A percentile compares a stretch with the other conserved stretches of the same genome.
Conservation (phyloP, 2,797 vertebrate genomes). For the Rhynchonycteris naso region DNA sequence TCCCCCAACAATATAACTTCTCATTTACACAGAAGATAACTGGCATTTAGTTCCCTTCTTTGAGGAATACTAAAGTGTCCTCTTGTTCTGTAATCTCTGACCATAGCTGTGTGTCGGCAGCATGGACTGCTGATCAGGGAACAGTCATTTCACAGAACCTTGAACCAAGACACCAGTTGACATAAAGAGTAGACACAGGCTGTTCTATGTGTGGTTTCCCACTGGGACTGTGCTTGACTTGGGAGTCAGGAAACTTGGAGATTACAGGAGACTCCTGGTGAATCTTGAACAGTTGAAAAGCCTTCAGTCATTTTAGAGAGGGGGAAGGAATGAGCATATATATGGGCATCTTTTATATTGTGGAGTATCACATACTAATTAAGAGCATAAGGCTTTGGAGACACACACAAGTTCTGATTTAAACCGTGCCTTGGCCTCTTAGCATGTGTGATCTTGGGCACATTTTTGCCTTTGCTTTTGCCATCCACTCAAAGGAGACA, state of each 20-base stretch:
- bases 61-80: neutral
- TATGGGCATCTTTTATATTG: neutral
- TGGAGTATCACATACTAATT: neutral
- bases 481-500: neutral
- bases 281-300: neutral
- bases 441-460: neutral
- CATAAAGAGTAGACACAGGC: neutral
- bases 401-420: neutral
- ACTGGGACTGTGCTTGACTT: neutral
- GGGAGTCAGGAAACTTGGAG: neutral
- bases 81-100: neutral
- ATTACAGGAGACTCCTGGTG: neutral
- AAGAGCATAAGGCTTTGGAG: neutral
- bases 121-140: neutral
- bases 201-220: neutral
- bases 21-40: neutral
- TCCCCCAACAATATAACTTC: fast-evolving
- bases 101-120: neutral
- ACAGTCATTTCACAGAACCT: neutral
- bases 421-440: neutral
- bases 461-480: neutral
- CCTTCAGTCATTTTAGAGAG: neutral
- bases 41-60: neutral
- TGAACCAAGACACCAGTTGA: neutral
- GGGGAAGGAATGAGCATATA: too few relatives aligned